Evolutionary conservation across 2,113 vertebrate species (phyloP), one percentile per base, ranked within the genome.

Genomic region (Edolisoma coerulescens): DNA sequence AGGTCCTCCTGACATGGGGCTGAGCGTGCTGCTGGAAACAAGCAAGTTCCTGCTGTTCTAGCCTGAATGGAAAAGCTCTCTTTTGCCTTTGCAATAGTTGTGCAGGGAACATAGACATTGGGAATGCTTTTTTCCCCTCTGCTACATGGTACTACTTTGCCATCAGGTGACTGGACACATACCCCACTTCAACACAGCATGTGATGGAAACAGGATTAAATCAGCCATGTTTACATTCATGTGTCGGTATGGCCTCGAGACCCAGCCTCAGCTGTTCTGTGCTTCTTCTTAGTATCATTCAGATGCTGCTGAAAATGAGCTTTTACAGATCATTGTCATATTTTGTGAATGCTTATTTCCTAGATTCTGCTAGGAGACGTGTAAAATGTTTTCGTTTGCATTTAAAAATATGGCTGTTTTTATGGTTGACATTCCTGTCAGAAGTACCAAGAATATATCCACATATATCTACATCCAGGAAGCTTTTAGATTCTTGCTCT

Each of bases 41-140:
- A 65, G 50, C 3, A 30, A 50, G 44, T 41, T 85, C 41, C 77
- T 71, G 47, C 47, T 67, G 9, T 84, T 85, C 10, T 26, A 60
- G 9, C 44, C 20, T 68, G n/a, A 69, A 37, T 35, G 32, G 33
- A 73, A 44, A 47, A 76, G 20, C 37, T 91, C n/a, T 69, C 7
- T 24, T 49, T 6, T 60, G 42, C 47, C 6, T 56, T 71, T 67
- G 26, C 74, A 50, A 77, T 73, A 22, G 32, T 39, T 85, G 3
- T 73, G 30, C 27, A 30, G 27, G 21, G 10, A 44, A 16, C 17
- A 19, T 0, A 28, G 27, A 20, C 2, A 1, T 5, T 49, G n/a
- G n/a, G 41, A 52, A 24, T 57, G 16, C 8, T 52, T 90, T 65
- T 52, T n/a, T 10, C 11, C 6, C 8, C 11, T 27, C 4, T 44